Percentiles rank a stretch among this genome's conserved stretches.
Conservation (phyloP, 30 jellyfish, hydroid and myxozoan species). For the Cassiopea andromeda region DNA sequence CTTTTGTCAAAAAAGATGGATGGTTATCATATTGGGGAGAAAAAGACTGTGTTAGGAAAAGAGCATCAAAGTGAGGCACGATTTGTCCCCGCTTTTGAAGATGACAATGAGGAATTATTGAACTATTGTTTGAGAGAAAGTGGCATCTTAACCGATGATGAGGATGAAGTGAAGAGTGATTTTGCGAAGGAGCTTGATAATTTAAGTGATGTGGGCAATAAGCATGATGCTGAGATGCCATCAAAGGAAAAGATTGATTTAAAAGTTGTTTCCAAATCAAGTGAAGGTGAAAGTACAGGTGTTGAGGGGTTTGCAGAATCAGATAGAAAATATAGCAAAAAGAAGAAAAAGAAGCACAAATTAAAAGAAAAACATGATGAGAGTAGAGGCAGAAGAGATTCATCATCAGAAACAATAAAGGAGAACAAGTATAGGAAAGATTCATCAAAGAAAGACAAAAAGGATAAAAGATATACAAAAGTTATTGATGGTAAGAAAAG, state of each 20-base stretch:
- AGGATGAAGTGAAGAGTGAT: not conserved
- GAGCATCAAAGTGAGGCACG: not conserved
- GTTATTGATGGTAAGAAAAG: not conserved
- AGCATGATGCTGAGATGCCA: not conserved
- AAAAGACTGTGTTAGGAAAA: too few species aligned
- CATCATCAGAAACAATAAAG: not conserved
- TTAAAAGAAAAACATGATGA: constrained; percentile 5
- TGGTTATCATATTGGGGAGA: not conserved
- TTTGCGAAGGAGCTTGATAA: not conserved
- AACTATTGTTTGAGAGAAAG: constrained; percentile 47
- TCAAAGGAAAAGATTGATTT: not conserved
- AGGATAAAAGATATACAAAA: not conserved
- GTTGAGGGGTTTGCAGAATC: not conserved
- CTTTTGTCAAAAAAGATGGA: not conserved
- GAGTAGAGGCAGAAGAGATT: not conserved
- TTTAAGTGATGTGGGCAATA: not conserved
- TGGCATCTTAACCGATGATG: constrained; percentile 51
- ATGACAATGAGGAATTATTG: constrained; percentile 35
- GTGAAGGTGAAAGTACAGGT: not conserved
- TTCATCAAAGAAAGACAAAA: not conserved
- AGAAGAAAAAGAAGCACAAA: constrained; percentile 12
- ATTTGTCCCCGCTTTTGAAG: constrained; percentile 70
- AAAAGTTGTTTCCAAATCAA: not conserved
- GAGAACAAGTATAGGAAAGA: constrained; percentile 2
- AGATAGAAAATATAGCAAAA: not conserved